These are phyloP conservation scores for Idaea straminata DNA, from an alignment of 2,888 invertebrate species.

Conservation along the genomic window DNA sequence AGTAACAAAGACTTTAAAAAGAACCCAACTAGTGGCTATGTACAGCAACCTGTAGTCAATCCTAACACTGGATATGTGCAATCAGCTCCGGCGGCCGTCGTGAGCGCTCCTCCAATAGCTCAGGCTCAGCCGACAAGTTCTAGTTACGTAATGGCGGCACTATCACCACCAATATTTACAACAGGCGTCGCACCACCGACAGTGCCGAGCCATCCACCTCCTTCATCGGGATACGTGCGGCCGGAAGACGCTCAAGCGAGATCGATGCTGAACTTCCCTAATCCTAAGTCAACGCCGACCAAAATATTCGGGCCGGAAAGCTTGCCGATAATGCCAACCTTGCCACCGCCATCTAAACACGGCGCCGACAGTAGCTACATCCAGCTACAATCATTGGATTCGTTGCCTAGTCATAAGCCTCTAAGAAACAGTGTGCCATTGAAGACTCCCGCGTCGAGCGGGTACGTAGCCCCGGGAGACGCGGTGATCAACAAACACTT, in stretches of 20 bases:
- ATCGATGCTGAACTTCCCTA: constrained; percentile 59
- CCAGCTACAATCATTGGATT: constrained; percentile 67
- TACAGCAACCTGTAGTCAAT: constrained; percentile 48
- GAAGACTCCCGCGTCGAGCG: constrained; percentile 55
- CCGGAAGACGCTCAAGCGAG: constrained; percentile 61
- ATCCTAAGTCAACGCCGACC: constrained; percentile 54
- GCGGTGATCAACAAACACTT: constrained; percentile 71
- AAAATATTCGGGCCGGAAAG: constrained; percentile 65
- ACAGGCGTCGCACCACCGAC: constrained; percentile 49
- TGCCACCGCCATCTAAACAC: constrained; percentile 61
- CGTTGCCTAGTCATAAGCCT: constrained; percentile 65
- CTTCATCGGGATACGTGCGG: constrained; percentile 64
- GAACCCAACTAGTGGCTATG: constrained; percentile 58
- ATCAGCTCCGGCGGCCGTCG: constrained; percentile 44
- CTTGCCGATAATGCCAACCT: constrained; percentile 70
- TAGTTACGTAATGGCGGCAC: constrained; percentile 71
- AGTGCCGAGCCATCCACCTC: constrained; percentile 43
- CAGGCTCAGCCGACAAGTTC: constrained; percentile 54
- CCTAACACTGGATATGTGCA: constrained; percentile 54
- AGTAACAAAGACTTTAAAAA: constrained; percentile 57
- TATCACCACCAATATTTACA: constrained; percentile 65
- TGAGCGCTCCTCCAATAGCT: constrained; percentile 35
- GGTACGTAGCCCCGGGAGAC: constrained; percentile 68
- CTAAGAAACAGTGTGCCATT: constrained; percentile 54
- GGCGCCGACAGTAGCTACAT: constrained; percentile 66